Evolutionary conservation across 2,888 invertebrate genomes (phyloP).

Genomic region (Podabrus alpinus): DNA sequence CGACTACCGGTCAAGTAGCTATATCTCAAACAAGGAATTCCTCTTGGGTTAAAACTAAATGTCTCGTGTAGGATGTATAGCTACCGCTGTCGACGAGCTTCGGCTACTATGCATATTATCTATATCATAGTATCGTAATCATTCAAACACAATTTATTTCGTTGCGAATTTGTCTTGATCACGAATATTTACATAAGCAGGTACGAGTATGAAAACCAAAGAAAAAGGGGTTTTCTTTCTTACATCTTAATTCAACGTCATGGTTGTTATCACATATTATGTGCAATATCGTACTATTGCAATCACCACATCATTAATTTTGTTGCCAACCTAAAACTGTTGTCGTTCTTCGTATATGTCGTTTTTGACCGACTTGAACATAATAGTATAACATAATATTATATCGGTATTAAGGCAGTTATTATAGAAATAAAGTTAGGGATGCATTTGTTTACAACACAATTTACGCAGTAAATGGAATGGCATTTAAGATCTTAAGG

Average conservation of each 20-base stretch:
- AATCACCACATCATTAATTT: no score
- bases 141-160: slow-evolving; percentile 29
- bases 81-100: slow-evolving; percentile 39
- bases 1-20: slow-evolving; percentile 50
- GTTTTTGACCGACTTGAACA: no score
- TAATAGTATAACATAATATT: no score
- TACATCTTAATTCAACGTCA: not conserved
- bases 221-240: not conserved
- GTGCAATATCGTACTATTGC: not conserved
- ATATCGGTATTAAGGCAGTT: no score
- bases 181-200: not conserved
- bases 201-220: not conserved
- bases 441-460: not conserved
- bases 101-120: slow-evolving; percentile 44
- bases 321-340: no score
- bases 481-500: slow-evolving; percentile 5
- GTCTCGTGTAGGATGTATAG: slow-evolving; percentile 44
- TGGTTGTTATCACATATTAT: no score
- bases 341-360: no score
- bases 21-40: slow-evolving; percentile 49
- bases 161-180: slow-evolving; percentile 14
- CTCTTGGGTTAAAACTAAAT: slow-evolving; percentile 38
- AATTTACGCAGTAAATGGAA: not conserved
- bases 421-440: not conserved
- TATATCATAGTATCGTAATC: slow-evolving; percentile 28